Percentiles rank a stretch among this genome's conserved stretches.
phyloP scores from a whole-genome alignment of 2,888 invertebrate genomes.

The Coremacera marginata region DNA sequence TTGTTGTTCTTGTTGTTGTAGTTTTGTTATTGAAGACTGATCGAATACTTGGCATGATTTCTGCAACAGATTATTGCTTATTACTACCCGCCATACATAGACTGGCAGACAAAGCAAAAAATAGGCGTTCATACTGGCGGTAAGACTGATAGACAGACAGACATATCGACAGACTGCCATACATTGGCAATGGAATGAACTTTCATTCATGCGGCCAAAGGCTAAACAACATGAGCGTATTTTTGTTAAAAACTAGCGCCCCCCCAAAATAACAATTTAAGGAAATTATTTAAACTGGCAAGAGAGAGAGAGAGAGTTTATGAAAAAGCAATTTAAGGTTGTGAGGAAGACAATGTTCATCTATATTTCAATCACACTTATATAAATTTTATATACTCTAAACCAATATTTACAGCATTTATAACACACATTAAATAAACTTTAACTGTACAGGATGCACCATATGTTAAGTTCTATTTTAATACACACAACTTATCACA shows the following conservation, averaged over 20 bases:
- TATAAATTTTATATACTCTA: no score
- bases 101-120: background rate
- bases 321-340: no score
- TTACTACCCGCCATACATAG: conserved; percentile 38
- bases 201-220: conserved; percentile 43
- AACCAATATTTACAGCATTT: no score
- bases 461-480: no score
- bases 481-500: no score
- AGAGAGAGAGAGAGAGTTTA: no score
- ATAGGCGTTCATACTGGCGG: conserved; percentile 39
- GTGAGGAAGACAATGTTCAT: no score
- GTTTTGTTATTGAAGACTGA: conserved; percentile 53
- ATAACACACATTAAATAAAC: no score
- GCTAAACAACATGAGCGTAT: conserved; percentile 36
- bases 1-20: conserved; percentile 35
- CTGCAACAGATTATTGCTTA: conserved; percentile 62
- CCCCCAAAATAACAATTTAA: background rate
- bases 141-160: conserved; percentile 33
- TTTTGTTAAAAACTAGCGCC: no score
- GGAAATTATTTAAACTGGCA: no score
- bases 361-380: no score
- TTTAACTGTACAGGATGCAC: no score
- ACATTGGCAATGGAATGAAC: conserved; percentile 61
- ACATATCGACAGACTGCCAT: conserved; percentile 33
- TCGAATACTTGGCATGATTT: conserved; percentile 64